Conservation (phyloP, 2,888 invertebrate genomes). For the Geophilus truncorum region DNA sequence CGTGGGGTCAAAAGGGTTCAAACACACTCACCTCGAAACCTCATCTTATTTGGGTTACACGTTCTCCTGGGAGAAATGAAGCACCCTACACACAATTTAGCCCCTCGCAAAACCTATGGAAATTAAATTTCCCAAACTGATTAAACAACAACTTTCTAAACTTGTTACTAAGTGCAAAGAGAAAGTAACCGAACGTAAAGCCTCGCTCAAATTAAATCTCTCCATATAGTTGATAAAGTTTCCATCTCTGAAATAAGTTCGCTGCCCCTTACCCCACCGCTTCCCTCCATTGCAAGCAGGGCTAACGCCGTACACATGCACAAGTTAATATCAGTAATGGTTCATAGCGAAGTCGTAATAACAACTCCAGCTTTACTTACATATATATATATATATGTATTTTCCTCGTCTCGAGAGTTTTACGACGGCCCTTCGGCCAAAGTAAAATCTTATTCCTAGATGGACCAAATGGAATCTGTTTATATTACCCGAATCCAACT, state of each 20-base stretch:
- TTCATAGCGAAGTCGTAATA: slow-evolving; percentile 6
- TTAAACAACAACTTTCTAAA: not conserved
- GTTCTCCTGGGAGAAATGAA: not conserved
- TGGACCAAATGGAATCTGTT: slow-evolving; percentile 7
- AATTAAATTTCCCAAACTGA: not conserved
- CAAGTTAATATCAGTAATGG: slow-evolving; percentile 13
- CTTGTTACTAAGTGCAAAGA: too few relatives aligned
- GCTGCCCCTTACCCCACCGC: not conserved
- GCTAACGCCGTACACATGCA: not conserved
- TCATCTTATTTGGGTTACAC: not conserved
- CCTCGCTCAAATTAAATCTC: not conserved
- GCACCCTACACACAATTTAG: not conserved
- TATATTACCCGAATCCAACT: not conserved
- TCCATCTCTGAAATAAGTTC: not conserved
- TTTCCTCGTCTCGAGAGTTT: not conserved
- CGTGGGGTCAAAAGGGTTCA: not conserved
- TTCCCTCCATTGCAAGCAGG: too few relatives aligned
- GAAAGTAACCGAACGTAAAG: too few relatives aligned
- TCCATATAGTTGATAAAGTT: not conserved
- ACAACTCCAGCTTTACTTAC: not conserved
- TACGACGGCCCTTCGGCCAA: not conserved
- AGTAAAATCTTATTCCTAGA: not conserved
- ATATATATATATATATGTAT: not conserved
- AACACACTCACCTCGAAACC: slow-evolving; percentile 4
- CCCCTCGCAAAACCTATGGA: not conserved